phyloP scores from a whole-genome alignment of 2,888 invertebrate species.

The Dasysyrphus tricinctus region DNA sequence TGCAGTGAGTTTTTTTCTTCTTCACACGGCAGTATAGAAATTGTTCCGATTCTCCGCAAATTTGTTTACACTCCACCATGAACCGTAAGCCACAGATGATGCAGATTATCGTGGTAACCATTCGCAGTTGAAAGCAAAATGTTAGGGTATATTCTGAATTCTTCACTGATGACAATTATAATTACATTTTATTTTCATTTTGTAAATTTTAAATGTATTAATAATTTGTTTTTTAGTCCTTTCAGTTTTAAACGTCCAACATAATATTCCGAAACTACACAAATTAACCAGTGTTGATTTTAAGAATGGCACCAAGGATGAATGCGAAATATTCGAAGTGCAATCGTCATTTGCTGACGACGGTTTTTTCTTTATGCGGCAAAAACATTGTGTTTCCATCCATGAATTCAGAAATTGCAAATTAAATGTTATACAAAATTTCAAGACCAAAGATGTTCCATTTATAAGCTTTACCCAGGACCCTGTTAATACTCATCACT shows the following conservation, averaged over 20 bases:
- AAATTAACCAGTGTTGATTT: conserved; percentile 18
- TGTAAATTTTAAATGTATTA: not conserved
- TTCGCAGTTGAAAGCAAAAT: too few species aligned
- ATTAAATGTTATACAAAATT: conserved; percentile 56
- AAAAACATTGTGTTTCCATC: conserved; percentile 78
- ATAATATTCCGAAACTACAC: not conserved
- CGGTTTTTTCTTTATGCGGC: conserved; percentile 77
- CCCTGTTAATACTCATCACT: conserved; percentile 57
- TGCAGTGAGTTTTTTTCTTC: too few species aligned
- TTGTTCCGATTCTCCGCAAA: too few species aligned
- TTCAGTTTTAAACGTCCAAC: conserved; percentile 17
- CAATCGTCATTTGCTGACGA: conserved; percentile 68
- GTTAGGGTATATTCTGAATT: too few species aligned
- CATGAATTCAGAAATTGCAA: conserved; percentile 67
- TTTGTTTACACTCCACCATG: too few species aligned
- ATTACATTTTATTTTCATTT: too few species aligned
- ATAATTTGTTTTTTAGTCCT: conserved; percentile 37
- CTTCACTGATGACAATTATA: too few species aligned
- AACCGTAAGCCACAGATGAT: too few species aligned
- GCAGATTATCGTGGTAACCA: too few species aligned
- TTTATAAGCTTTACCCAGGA: conserved; percentile 80
- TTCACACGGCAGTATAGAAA: too few species aligned
- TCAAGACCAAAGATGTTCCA: conserved; percentile 76
- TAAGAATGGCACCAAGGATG: not conserved
- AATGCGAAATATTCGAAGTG: conserved; percentile 80